Evolutionary conservation across 2,113 vertebrate species (phyloP), one percentile per base, ranked within the genome.

Genomic region (Potamarius usumacintae): DNA sequence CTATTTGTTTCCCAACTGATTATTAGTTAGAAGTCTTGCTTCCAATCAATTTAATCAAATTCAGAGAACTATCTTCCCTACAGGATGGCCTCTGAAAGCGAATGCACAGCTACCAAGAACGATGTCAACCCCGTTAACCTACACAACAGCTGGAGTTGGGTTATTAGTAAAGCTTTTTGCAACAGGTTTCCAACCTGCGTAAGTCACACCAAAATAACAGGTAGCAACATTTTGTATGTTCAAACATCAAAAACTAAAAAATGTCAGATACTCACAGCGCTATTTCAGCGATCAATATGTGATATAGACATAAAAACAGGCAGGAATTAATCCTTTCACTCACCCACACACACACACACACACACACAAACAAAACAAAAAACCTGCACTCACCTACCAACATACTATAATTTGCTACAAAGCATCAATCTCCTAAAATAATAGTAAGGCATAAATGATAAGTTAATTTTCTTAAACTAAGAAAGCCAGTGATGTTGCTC

Each of bases 391-490:
- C 67, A 34, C 25, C n/a, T 5, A 80, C 15, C 7, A 5, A 60
- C 85, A 20, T 81, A 82, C 71, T 58, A 92, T 82, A 88, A 91
- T 83, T 86, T 92, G 93, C 94, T 95, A 95, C 95, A 95, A 95
- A 93, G 92, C 92, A 89, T 92, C 93, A 92, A 92, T 94, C 93
- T 88, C 92, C 92, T 92, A 94, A 91, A 91, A 87, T 92, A 94
- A 95, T 94, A 92, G 92, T 95, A 96, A 95, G 94, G 94, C 94
- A 94, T 94, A 95, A 96, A 95, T 94, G 93, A 94, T 94, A 91
- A 93, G 90, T 90, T 90, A 85, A 79, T 85, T 93, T 93, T 91
- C 89, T 94, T 90, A 91, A 94, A 95, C 92, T 92, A 94, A 93
- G 93, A 93, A 95, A 95, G 94, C 94, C 94, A 95, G 95, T 95